These are phyloP conservation scores for Hyperoplus immaculatus DNA, from an alignment of 2,797 vertebrate species.

Conservation along the genomic window DNA sequence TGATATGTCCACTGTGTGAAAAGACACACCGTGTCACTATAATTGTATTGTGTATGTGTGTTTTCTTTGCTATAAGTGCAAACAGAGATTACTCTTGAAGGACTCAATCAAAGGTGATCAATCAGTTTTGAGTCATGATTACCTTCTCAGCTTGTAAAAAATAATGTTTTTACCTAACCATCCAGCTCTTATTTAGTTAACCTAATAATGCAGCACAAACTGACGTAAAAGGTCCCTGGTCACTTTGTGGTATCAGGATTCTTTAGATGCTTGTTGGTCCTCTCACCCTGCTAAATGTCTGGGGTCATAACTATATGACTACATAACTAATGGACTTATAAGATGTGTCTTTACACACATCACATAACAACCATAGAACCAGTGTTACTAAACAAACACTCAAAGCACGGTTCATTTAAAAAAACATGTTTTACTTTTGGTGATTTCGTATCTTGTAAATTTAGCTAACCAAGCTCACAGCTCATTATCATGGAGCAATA, in stretches of 20 bases:
- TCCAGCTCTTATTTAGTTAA: background rate
- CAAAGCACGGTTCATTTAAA: background rate
- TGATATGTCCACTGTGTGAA: background rate
- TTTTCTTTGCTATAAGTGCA: background rate
- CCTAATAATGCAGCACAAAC: background rate
- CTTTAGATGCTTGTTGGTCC: background rate
- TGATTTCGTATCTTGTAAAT: no score
- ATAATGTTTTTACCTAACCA: background rate
- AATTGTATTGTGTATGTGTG: background rate
- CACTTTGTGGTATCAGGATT: background rate
- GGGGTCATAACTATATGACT: background rate
- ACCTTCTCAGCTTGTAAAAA: background rate
- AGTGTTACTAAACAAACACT: background rate
- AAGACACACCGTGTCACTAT: background rate
- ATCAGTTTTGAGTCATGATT: background rate
- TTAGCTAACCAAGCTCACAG: background rate
- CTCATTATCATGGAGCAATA: background rate
- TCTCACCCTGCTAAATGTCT: background rate
- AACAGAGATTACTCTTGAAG: background rate
- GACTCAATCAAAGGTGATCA: background rate
- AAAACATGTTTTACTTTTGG: no score
- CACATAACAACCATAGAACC: background rate
- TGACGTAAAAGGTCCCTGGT: conserved; percentile 1
- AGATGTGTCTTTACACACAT: background rate
- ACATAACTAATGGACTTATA: background rate